Evolutionary conservation across 2,113 vertebrate genomes (phyloP).

Genomic region (Cyphomyrus discorhynchus): DNA sequence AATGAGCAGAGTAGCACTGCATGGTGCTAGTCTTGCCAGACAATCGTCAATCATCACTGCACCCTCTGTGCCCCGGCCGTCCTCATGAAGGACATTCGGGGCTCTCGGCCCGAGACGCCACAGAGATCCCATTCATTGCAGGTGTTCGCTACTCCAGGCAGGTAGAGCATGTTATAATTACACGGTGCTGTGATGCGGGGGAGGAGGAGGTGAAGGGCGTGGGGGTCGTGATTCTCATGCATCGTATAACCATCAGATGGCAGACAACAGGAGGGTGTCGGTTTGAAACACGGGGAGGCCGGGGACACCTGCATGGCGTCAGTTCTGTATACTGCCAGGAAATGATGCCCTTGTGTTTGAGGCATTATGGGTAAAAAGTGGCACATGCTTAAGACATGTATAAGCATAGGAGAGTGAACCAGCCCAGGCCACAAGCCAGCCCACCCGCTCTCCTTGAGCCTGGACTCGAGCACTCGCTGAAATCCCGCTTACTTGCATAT

Average conservation of each 20-base stretch:
- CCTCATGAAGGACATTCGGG: not conserved
- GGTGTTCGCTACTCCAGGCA: not conserved
- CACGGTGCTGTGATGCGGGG: not conserved
- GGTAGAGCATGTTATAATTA: not conserved
- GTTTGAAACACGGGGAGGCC: not conserved
- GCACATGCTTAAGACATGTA: not conserved
- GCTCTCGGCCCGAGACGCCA: constrained; percentile 26
- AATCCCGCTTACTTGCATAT: constrained; percentile 88
- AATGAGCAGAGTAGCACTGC: not conserved
- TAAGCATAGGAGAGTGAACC: not conserved
- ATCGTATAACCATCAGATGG: not conserved
- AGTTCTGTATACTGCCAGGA: not conserved
- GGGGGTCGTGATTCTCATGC: not conserved
- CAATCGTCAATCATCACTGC: constrained; percentile 41
- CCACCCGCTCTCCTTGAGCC: not conserved
- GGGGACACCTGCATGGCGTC: not conserved
- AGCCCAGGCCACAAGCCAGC: not conserved
- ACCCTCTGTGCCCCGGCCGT: constrained; percentile 12
- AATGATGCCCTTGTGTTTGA: not conserved
- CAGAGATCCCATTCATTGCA: constrained; percentile 37
- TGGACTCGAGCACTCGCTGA: not conserved
- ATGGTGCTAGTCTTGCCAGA: constrained; percentile 23
- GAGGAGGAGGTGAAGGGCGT: not conserved
- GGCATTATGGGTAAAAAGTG: not conserved
- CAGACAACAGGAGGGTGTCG: not conserved